A percentile compares a stretch with the other conserved stretches of the same genome.
Conservation (phyloP, 2,113 vertebrate genomes). For the Chiloscyllium plagiosum region DNA sequence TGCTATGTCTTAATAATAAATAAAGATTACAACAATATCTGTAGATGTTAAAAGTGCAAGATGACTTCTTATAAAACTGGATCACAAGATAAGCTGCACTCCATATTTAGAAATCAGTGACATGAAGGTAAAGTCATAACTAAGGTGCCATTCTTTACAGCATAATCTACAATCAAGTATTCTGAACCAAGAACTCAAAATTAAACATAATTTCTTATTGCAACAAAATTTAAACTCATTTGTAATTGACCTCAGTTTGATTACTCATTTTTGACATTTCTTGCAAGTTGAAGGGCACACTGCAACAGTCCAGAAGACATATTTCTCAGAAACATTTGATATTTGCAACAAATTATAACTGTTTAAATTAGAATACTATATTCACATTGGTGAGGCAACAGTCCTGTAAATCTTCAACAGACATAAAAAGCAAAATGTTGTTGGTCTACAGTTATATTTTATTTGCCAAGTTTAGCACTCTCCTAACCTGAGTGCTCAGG, state of each 20-base stretch:
- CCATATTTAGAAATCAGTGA: neutral
- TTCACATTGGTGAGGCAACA: neutral
- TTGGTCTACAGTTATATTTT: neutral
- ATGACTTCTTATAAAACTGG: neutral
- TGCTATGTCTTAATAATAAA: neutral
- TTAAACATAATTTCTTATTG: neutral
- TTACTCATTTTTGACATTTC: neutral
- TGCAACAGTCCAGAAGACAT: neutral
- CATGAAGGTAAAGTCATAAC: neutral
- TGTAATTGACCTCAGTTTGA: neutral
- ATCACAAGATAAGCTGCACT: neutral
- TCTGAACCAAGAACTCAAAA: neutral
- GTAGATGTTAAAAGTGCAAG: neutral
- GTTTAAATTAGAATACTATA: neutral
- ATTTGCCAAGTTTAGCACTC: neutral
- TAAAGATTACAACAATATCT: neutral
- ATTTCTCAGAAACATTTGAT: neutral
- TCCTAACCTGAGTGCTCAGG: neutral
- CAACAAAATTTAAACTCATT: neutral
- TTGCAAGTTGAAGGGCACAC: neutral
- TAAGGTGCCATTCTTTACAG: neutral
- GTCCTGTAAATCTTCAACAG: neutral
- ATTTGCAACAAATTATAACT: neutral
- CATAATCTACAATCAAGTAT: neutral
- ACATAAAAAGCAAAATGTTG: neutral